These are phyloP conservation scores for Brachyalestes nurse DNA, from an alignment of 2,797 vertebrate species.

Conservation along the genomic window DNA sequence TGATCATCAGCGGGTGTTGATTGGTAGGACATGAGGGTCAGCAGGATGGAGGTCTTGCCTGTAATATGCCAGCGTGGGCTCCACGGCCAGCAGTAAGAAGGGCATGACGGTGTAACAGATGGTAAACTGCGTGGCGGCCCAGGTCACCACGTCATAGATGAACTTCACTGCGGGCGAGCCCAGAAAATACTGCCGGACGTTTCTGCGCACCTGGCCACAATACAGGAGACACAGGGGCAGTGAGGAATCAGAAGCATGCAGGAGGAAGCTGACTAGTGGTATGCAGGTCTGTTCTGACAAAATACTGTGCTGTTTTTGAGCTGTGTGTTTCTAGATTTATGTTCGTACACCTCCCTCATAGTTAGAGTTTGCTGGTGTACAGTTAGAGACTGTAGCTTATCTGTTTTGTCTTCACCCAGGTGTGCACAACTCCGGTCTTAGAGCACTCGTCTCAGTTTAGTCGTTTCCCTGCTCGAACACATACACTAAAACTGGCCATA, in stretches of 20 bases:
- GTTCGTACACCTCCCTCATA: too few relatives aligned
- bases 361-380: too few relatives aligned
- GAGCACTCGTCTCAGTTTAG: too few relatives aligned
- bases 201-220: constrained; percentile 82
- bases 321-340: too few relatives aligned
- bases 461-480: too few relatives aligned
- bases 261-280: background rate
- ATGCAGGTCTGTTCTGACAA: background rate
- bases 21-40: background rate
- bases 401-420: too few relatives aligned
- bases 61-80: constrained; percentile 87
- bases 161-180: constrained; percentile 76
- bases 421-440: too few relatives aligned
- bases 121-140: constrained; percentile 88
- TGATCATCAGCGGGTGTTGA: background rate
- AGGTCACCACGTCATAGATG: constrained; percentile 85
- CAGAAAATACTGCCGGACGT: constrained; percentile 83
- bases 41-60: constrained; percentile 72
- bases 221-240: background rate
- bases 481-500: background rate
- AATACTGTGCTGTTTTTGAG: background rate
- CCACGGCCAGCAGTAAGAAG: constrained; percentile 88
- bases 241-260: constrained; percentile 16
- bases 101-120: constrained; percentile 92
- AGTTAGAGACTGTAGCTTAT: too few relatives aligned